Evolutionary conservation across 2,113 vertebrate species (phyloP).

Genomic region (Psittacula cyanocephala): DNA sequence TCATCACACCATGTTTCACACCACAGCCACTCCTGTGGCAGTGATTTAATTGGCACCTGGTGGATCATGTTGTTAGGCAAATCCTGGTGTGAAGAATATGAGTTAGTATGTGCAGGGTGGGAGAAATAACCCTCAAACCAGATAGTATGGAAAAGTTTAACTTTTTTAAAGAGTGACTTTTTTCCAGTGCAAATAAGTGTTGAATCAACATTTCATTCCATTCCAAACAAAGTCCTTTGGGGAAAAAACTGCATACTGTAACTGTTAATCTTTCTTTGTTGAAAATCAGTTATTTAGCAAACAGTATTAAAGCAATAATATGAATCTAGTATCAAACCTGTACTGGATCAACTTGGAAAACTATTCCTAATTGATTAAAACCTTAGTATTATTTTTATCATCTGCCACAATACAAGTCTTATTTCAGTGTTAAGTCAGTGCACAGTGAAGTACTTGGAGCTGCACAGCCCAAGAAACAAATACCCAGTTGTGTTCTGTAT

Average conservation of each 20-base stretch:
- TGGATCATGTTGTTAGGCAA: conserved; percentile 99
- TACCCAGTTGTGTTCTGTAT: background rate
- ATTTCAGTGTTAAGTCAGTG: background rate
- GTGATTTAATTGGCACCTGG: conserved; percentile 97
- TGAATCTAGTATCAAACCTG: background rate
- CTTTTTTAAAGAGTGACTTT: background rate
- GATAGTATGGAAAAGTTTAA: background rate
- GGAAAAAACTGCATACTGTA: background rate
- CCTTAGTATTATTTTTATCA: background rate
- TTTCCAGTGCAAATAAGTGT: background rate
- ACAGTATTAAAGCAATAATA: background rate
- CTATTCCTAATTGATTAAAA: background rate
- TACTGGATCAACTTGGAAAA: background rate
- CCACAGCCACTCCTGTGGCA: conserved; percentile 99
- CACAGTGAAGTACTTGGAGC: background rate
- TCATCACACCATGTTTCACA: conserved; percentile 99
- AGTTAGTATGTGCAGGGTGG: background rate
- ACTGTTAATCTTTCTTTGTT: background rate
- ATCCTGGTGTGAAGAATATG: conserved; percentile 78
- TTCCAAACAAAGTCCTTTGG: background rate
- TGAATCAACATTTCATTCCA: background rate
- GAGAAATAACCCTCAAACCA: background rate
- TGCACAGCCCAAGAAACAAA: background rate
- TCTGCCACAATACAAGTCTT: background rate
- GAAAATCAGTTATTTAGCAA: background rate